Base-by-base conservation (phyloP, 2,888 invertebrate genomes). In the Lasioglossum marginatum region DNA sequence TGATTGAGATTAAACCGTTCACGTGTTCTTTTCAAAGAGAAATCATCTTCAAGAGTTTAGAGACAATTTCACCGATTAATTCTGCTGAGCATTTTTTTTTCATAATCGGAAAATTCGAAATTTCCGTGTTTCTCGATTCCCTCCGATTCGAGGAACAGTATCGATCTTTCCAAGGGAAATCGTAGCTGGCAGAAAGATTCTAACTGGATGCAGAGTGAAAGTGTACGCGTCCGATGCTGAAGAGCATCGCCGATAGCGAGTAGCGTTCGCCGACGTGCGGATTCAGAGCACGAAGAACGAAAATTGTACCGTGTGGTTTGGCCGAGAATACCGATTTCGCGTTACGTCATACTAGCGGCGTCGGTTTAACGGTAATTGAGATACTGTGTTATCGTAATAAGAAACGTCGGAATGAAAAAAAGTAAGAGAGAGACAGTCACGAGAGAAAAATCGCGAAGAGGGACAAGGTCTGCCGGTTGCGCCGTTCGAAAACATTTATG, bases 161-260 rank as follows among this genome's bases (percentile, higher is more conserved):
- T 34, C 19, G 34, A 34, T 66, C 16, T 19, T 19, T 34, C 34
- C 34, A 3, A 19, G 31, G 66, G 34, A 66, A 68, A 68, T 68
- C 37, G 68, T 4, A 37, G 37, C 40, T 10, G 23, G 37, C 68
- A 10, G 34, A 68, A 23, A 37, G 37, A 68, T 72, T 31, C 45
- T 83, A 82, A 77, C 82, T 66, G 77, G 72, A 66, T 77, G 72
- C 77, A n/a, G 77, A 83, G 84, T 82, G 83, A 83, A 84, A 84
- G 84, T 83, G 31, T 45, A 68, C 68, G 37, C 68, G n/a, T 12
- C 16, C 37, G 71, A 48, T 60, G 70, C 48, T n/a, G 45, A n/a
- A 48, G n/a, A 57, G 23, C 60, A 75, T 83, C 79, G 52, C 37
- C 57, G 52, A 71, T 70, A 23, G 43, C 48, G 27, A 31, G 63